Conservation (phyloP, 2,797 vertebrate species). For the Pelobates cultripes region DNA sequence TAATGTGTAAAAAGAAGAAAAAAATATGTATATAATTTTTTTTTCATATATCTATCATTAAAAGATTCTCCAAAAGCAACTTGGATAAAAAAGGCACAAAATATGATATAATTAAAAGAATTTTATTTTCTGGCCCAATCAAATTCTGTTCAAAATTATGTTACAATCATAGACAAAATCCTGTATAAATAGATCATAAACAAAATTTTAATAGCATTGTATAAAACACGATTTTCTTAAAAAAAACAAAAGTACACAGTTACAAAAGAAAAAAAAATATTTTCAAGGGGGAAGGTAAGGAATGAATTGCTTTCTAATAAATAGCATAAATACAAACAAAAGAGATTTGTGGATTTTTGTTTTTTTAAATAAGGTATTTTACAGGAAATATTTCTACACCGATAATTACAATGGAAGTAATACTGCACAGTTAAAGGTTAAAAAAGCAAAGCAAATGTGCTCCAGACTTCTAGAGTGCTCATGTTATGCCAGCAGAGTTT, state of each 20-base stretch:
- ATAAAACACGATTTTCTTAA: constrained; percentile 70
- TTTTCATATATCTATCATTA: not conserved
- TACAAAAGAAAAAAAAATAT: constrained; percentile 66
- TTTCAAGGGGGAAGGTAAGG: constrained; percentile 6
- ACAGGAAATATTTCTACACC: constrained; percentile 61
- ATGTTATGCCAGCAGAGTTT: constrained; percentile 62
- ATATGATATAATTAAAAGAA: constrained; percentile 64
- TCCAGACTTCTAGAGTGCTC: constrained; percentile 56
- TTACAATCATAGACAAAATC: constrained; percentile 72
- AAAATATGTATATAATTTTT: not conserved
- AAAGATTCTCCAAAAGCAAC: not conserved
- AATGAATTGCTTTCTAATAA: constrained; percentile 40
- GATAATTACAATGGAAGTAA: constrained; percentile 69
- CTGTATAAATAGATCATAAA: constrained; percentile 71
- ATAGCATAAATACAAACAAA: constrained; percentile 73
- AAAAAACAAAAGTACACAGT: constrained; percentile 70
- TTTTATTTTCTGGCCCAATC: constrained; percentile 74
- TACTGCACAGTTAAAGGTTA: constrained; percentile 57
- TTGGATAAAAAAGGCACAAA: constrained; percentile 61
- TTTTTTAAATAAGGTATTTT: constrained; percentile 57
- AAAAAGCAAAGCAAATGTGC: constrained; percentile 44
- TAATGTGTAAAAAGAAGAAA: not conserved
- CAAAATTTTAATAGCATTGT: constrained; percentile 66
- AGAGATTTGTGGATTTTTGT: constrained; percentile 35
- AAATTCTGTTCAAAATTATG: constrained; percentile 72